Evolutionary conservation across 2,797 vertebrate genomes (phyloP).

Genomic region (Sparidentex hasta): DNA sequence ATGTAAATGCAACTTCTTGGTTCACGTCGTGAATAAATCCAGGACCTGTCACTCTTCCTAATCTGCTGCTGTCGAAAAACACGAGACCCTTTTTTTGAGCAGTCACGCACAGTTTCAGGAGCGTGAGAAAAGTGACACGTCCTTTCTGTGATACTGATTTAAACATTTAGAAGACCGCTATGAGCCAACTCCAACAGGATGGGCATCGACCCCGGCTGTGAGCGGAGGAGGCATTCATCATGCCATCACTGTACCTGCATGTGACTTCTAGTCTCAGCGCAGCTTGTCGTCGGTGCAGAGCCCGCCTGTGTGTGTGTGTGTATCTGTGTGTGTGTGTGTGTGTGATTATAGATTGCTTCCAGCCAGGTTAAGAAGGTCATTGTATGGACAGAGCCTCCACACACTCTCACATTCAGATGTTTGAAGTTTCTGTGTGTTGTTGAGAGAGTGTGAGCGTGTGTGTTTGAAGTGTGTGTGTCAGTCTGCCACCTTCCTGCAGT

Average conservation of each 20-base stretch:
- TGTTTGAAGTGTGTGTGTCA: slow-evolving; percentile 63
- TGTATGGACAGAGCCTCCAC: slow-evolving; percentile 30
- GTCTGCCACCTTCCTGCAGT: slow-evolving; percentile 64
- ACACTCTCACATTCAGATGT: slow-evolving; percentile 28
- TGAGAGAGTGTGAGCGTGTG: slow-evolving; percentile 19
- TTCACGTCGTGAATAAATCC: background rate
- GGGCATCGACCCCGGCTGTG: no score
- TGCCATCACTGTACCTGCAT: background rate
- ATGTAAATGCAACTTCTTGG: background rate
- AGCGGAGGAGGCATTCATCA: background rate
- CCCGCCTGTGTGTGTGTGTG: background rate
- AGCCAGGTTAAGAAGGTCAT: slow-evolving; percentile 69
- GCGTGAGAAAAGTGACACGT: background rate
- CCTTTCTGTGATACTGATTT: background rate
- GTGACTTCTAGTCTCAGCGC: background rate
- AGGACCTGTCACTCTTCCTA: background rate
- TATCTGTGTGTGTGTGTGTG: slow-evolving; percentile 14
- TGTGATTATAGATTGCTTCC: slow-evolving; percentile 53
- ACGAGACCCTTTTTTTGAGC: background rate
- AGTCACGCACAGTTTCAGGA: background rate
- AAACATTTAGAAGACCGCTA: background rate
- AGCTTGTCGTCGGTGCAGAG: background rate
- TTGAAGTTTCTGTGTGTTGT: slow-evolving; percentile 40
- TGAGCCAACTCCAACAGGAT: background rate
- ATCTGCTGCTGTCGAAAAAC: slow-evolving; percentile 4